These are phyloP conservation scores for Smutsia gigantea DNA, from an alignment of 2,797 vertebrate genomes.

Conservation along the genomic window DNA sequence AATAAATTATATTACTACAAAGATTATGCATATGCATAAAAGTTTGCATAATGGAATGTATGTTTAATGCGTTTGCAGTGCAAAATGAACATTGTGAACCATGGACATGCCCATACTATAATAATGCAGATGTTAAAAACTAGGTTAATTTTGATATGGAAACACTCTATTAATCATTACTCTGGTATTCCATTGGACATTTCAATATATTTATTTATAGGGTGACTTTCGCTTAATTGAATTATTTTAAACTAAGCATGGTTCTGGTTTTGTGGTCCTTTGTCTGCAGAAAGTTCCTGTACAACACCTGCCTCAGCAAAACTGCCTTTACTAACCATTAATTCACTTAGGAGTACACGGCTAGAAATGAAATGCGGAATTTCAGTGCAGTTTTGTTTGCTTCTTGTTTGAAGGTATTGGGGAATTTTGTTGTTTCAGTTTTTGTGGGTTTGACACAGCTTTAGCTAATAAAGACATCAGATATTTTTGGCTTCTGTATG, in stretches of 20 bases:
- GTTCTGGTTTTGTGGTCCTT: constrained; percentile 39
- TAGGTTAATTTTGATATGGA: constrained; percentile 71
- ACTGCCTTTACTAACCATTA: neutral
- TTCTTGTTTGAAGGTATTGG: neutral
- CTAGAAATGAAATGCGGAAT: neutral
- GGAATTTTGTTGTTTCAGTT: neutral
- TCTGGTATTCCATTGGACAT: neutral
- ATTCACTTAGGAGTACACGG: accelerated
- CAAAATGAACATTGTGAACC: neutral
- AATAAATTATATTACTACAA: constrained; percentile 50
- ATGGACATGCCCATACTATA: neutral
- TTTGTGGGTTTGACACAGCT: neutral
- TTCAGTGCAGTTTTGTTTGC: neutral
- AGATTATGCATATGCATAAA: neutral
- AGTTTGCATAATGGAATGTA: constrained; percentile 18
- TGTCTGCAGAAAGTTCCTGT: neutral
- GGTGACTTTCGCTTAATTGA: constrained; percentile 72
- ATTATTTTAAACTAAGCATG: constrained; percentile 57
- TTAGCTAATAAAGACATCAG: neutral
- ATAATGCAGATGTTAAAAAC: constrained; percentile 23
- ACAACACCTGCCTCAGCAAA: neutral
- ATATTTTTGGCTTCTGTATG: neutral
- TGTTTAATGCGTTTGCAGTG: neutral
- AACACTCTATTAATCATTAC: constrained; percentile 71
- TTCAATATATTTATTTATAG: constrained; percentile 73